phyloP scores from a whole-genome alignment of 2,888 invertebrate genomes.

The Lepidocyrtoides sp. region DNA sequence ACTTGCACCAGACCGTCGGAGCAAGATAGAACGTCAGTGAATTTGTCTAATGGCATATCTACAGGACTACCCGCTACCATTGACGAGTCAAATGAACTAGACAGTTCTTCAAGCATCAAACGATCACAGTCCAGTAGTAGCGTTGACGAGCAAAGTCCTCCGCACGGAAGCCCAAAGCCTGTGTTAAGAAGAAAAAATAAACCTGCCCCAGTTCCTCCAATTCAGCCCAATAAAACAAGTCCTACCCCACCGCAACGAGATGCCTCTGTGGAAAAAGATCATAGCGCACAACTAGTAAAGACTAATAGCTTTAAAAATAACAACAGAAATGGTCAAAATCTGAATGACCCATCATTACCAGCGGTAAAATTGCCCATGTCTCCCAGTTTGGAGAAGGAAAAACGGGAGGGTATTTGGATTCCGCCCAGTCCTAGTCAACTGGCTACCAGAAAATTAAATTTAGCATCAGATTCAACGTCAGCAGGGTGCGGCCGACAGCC shows the following conservation, averaged over 20 bases:
- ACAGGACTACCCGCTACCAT: constrained; percentile 37
- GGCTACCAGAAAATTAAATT: constrained; percentile 61
- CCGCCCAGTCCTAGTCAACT: constrained; percentile 84
- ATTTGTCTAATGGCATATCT: constrained; percentile 59
- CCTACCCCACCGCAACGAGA: constrained; percentile 58
- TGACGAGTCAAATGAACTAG: constrained; percentile 41
- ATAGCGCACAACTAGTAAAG: constrained; percentile 53
- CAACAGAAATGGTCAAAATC: constrained; percentile 55
- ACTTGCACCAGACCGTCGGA: constrained; percentile 89
- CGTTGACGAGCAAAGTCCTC: constrained; percentile 88
- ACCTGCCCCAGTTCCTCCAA: constrained; percentile 87
- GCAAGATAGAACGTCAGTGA: constrained; percentile 79
- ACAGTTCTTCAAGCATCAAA: constrained; percentile 86
- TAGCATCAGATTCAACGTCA: constrained; percentile 17
- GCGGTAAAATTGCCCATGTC: constrained; percentile 28
- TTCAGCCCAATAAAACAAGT: constrained; percentile 60
- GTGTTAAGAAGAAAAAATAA: constrained; percentile 92
- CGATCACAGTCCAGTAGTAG: constrained; percentile 91
- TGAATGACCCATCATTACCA: not conserved
- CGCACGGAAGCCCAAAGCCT: constrained; percentile 92
- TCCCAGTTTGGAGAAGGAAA: constrained; percentile 63
- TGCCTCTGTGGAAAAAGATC: constrained; percentile 53
- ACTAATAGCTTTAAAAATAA: constrained; percentile 67
- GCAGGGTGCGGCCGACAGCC: constrained; percentile 48
- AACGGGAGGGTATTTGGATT: constrained; percentile 82